A percentile compares a stretch with the other conserved stretches of the same genome.
Evolutionary conservation across 2,113 vertebrate genomes (phyloP).

Genomic region (rabbit (Oryctolagus cuniculus)): mOryCun1.1 NC_091451.1:32292001-32292500

Average conservation of each 20-base stretch:
- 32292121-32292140: conserved; percentile 73
- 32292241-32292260: background rate
- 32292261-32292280: background rate
- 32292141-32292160: conserved; percentile 71
- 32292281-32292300: background rate
- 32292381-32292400: conserved; percentile 46
- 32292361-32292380: conserved; percentile 20
- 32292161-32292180: conserved; percentile 44
- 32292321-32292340: background rate
- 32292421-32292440: conserved; percentile 25
- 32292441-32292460: background rate
- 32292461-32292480: background rate
- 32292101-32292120: conserved; percentile 53
- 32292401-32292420: conserved; percentile 31
- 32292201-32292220: conserved; percentile 24
- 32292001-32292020: background rate
- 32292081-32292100: conserved; percentile 55
- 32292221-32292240: conserved; percentile 48
- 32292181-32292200: background rate
- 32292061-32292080: conserved; percentile 32
- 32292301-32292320: background rate
- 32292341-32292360: background rate
- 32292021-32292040: background rate
- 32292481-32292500: background rate
- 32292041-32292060: background rate